Evolutionary conservation across 2,797 vertebrate species (phyloP), one percentile per base, ranked within the genome.

Genomic region (Chelon auratus): DNA sequence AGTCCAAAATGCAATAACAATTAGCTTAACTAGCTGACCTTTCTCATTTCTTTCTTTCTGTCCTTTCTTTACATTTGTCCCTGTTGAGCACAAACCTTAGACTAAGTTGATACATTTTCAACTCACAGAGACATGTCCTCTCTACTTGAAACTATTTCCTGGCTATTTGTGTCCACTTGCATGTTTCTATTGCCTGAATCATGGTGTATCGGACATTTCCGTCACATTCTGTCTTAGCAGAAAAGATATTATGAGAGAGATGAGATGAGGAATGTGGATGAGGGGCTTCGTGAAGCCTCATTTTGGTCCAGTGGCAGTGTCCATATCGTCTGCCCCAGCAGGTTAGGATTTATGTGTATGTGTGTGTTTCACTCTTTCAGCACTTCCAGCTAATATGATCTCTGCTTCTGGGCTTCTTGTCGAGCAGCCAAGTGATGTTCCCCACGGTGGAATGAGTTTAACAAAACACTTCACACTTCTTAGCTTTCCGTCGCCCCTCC

Each of bases 371-470:
- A 57, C 8, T n/a, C 51, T 40, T 77, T 56, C 67, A 60, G 45
- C 74, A 22, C 68, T 64, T 66, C 0, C 52, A 75, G 62, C 66
- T 75, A 72, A 80, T 76, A 62, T 69, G 70, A 81, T 79, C 70
- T 77, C 68, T 73, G 80, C 73, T 73, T 72, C 33, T 14, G 56
- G 68, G 81, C 76, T 78, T 40, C 67, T 78, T 81, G 81, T 85
- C 77, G 75, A 55, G 68, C 79, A 70, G 64, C 37, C 67, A 69
- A 84, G 67, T 75, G 74, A 84, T 80, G 84, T 72, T 75, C 72
- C 30, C 71, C 65, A 82, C 60, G 85, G 88, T 82, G 82, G 62
- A 85, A 86, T 75, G 57, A 83, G 62, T 81, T 84, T 72, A 83
- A 84, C 69, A 77, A 86, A 82, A 85, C 74, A 69, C 73, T 78